Conservation (phyloP, 2,797 vertebrate genomes). For the Steatocranus sp. region DNA sequence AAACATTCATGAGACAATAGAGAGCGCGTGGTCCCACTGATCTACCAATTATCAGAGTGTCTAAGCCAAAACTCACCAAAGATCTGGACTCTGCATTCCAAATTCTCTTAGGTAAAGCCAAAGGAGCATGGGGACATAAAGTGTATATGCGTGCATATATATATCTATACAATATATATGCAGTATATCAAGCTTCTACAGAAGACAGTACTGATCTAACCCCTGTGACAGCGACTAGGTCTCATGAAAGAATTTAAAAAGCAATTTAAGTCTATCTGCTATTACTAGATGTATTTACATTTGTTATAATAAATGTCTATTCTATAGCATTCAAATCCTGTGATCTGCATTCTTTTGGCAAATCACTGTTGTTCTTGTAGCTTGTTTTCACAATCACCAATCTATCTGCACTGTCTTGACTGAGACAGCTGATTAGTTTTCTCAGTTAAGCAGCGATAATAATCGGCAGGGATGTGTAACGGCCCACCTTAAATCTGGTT, state of each 20-base stretch:
- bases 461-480: background rate
- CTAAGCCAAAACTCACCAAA: background rate
- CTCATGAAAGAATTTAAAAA: background rate
- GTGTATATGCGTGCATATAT: background rate
- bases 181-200: background rate
- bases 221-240: background rate
- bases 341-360: background rate
- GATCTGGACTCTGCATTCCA: background rate
- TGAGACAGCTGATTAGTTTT: background rate
- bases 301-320: background rate
- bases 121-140: background rate
- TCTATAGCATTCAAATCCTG: background rate
- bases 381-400: background rate
- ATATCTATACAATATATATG: background rate
- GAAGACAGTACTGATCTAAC: background rate
- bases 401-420: background rate
- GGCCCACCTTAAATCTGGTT: background rate
- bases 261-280: background rate
- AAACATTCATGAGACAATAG: constrained; percentile 16
- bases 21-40: constrained; percentile 14
- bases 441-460: background rate
- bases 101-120: background rate
- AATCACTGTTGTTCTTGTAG: background rate
- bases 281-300: background rate
- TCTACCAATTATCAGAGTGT: background rate